Conservation (phyloP, 2,888 invertebrate genomes). For the Quadroppia sp. region DNA sequence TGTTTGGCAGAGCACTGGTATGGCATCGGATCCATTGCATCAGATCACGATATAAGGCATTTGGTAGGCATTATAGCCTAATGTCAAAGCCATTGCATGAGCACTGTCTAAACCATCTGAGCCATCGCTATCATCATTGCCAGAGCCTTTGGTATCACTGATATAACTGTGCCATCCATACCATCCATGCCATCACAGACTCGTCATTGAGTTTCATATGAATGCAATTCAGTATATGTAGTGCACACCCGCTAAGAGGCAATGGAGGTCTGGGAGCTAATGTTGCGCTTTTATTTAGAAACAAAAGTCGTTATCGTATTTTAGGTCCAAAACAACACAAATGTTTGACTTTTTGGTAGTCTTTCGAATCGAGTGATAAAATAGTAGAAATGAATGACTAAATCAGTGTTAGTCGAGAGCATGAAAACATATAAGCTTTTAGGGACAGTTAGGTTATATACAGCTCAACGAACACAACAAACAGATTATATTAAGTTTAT, state of each 20-base stretch:
- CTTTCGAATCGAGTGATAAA: background rate
- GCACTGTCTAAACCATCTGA: no score
- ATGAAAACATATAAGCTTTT: no score
- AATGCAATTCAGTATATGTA: slow-evolving; percentile 2
- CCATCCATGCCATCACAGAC: slow-evolving; percentile 10
- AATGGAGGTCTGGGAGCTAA: slow-evolving; percentile 1
- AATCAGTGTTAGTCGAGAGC: no score
- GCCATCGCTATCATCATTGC: no score
- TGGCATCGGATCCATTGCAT: background rate
- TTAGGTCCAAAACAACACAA: background rate
- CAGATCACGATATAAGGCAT: slow-evolving; percentile 8
- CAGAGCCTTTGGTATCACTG: no score
- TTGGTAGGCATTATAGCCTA: slow-evolving; percentile 25
- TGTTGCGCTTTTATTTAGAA: slow-evolving; percentile 22
- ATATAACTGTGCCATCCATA: background rate
- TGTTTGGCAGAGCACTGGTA: background rate
- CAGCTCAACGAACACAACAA: background rate
- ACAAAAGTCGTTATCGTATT: slow-evolving; percentile 29
- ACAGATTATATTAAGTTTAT: no score
- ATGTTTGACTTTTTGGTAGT: slow-evolving; percentile 2
- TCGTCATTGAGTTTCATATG: slow-evolving; percentile 24
- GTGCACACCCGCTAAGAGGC: slow-evolving; percentile 16
- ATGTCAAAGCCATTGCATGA: no score
- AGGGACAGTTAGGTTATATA: background rate
- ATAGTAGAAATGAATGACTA: background rate